Evolutionary conservation across 2,888 invertebrate species (phyloP).

Genomic region (Troides oblongomaculatus): DNA sequence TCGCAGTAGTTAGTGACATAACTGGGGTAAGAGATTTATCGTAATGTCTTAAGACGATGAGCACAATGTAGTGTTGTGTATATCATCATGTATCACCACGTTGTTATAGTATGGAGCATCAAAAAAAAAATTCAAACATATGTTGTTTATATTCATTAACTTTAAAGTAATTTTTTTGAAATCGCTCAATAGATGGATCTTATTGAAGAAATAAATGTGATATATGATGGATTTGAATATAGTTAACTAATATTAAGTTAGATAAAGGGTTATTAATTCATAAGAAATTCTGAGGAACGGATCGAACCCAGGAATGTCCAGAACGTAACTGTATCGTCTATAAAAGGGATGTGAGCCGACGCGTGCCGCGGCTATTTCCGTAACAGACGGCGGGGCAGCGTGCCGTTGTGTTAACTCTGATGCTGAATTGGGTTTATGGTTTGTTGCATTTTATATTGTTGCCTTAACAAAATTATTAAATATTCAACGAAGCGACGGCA

Average conservation of each 20-base stretch:
- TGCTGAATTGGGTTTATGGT: conserved; percentile 13
- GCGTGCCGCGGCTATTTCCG: conserved; percentile 22
- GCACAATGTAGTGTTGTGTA: too few species aligned
- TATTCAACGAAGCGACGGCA: not conserved
- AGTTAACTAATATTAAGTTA: conserved; percentile 11
- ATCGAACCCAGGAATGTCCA: conserved; percentile 44
- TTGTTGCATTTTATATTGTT: conserved; percentile 4
- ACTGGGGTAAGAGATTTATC: too few species aligned
- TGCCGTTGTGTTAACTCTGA: conserved; percentile 9
- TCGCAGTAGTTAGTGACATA: too few species aligned
- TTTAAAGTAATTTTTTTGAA: too few species aligned
- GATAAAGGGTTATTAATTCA: conserved; percentile 44
- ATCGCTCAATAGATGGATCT: too few species aligned
- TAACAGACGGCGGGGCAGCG: conserved; percentile 18
- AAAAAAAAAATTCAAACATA: too few species aligned
- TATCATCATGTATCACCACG: too few species aligned
- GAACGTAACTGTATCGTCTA: conserved; percentile 51
- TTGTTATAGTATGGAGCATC: too few species aligned
- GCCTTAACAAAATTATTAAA: not conserved
- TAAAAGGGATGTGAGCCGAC: conserved; percentile 46
- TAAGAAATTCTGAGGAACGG: conserved; percentile 29
- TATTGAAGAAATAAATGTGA: too few species aligned
- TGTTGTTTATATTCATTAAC: too few species aligned
- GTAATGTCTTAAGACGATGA: too few species aligned
- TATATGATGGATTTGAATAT: too few species aligned